Evolutionary conservation across 2,888 invertebrate genomes (phyloP), one percentile per base, ranked within the genome.

Genomic region (Tenthredo scrophulariae): DNA sequence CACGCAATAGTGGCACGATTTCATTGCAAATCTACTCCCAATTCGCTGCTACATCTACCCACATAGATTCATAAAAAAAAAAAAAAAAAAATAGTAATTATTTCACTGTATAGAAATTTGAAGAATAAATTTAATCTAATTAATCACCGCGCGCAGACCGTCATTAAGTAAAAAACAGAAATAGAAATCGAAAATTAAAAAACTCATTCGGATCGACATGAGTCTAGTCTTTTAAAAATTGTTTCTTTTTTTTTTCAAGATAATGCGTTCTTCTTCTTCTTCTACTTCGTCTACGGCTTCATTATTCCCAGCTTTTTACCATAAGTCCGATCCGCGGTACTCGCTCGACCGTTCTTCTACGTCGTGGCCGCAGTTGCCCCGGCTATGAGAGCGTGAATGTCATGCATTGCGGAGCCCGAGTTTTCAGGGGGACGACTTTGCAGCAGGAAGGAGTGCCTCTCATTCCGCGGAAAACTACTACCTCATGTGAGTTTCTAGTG

Each of bases 361-460:
- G 15, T 62, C 80, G 80, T 10, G 62, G 54, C n/a, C 22, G 77
- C 26, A 54, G 77, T 77, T 50, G 26, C 54, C 54, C 77, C 77
- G 77, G n/a, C 87, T 89, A 91, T 88, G 91, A 91, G 91, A 91
- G 91, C 91, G 91, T 91, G 90, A 91, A 91, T 87, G 83, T 83
- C 83, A 83, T 83, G 83, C 83, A 62, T 83, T 67, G 67, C 46
- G n/a, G 67, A 83, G 29, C 83, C 62, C 46, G 46, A 46, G 29
- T 67, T 83, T 46, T 70, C 83, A 83, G 67, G 62, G 67, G 29
- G 46, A 83, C 67, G 46, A 83, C 46, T 67, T 67, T 46, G 29
- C 80, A 22, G 37, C 33, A 43, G 67, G 67, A 67, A 65, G 46
- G 40, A 83, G 67, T 46, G 40, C 70, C 15, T 62, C 33, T 83